Conservation (phyloP, 2,797 vertebrate species). For the Acanthopagrus latus region DNA sequence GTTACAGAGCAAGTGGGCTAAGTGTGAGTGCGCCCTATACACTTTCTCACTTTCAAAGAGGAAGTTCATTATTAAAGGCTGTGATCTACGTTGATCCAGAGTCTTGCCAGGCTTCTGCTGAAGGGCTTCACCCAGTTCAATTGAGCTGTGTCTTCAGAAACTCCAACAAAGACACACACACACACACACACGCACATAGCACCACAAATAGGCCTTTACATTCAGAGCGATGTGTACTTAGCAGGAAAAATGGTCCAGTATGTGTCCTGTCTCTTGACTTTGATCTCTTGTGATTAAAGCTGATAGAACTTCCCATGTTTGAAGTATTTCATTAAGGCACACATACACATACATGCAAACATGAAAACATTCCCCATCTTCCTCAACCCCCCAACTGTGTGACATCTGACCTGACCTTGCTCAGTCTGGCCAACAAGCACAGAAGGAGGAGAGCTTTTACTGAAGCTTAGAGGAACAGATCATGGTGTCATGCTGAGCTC, state of each 20-base stretch:
- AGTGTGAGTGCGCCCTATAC: too few relatives aligned
- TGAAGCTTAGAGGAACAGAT: background rate
- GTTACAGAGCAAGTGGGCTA: too few relatives aligned
- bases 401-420: conserved; percentile 7
- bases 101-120: conserved; percentile 8
- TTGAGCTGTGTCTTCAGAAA: conserved; percentile 45
- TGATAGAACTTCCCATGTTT: conserved; percentile 23
- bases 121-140: conserved; percentile 25
- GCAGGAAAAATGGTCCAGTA: conserved; percentile 3
- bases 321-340: conserved; percentile 21
- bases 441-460: background rate
- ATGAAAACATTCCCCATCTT: background rate
- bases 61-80: conserved; percentile 2
- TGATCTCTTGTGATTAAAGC: conserved; percentile 35
- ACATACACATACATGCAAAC: background rate
- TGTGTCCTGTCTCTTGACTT: conserved; percentile 33
- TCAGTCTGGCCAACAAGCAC: background rate
- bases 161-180: conserved; percentile 31
- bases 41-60: conserved; percentile 11
- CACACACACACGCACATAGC: conserved; percentile 8
- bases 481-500: background rate
- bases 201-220: conserved; percentile 9
- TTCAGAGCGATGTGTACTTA: conserved; percentile 20
- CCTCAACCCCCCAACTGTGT: background rate
- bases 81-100: conserved; percentile 48